Evolutionary conservation across 2,797 vertebrate genomes (phyloP), one percentile per base, ranked within the genome.

Genomic region (Sebastiscus albofasciatus): DNA sequence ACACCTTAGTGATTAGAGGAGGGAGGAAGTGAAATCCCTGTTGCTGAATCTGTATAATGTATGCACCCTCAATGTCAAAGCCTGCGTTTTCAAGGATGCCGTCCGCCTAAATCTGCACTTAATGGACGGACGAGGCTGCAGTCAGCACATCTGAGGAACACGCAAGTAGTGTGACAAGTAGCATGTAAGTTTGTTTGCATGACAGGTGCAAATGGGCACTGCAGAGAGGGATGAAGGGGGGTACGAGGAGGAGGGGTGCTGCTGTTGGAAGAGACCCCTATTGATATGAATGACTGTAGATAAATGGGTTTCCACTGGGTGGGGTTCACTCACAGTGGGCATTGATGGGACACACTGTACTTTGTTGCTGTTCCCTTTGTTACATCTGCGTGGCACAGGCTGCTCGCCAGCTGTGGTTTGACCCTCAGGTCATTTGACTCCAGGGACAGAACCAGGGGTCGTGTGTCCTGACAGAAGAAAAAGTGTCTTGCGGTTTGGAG

Each of bases 221-320:
- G 12, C 55, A 54, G 46, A 49, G 69, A 65, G 67, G 77, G 58
- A 62, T 74, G 61, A 71, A 65, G 67, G 29, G 27, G 27, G 8
- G 55, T 71, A 49, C 0, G 12, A 61, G 24, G 33, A 59, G 22
- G 56, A 54, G 59, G 29, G 61, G n/a, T 59, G 42, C 56, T 79
- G 69, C 79, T 78, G 56, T 77, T 72, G 55, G 34, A 70, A 61
- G 64, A 76, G 78, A 69, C 81, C 77, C 27, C 54, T 59, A 64
- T 61, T 80, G 75, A 73, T 92, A 87, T 88, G 84, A 92, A 90
- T 85, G 84, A 75, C 82, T 91, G 72, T 58, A 89, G 85, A 92
- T 90, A 86, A 92, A 92, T 90, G 52, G 55, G 33, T 56, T 73
- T 83, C 79, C 59, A 36, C 46, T 66, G 56, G 59, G 20, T 61